Base-by-base conservation (phyloP, 2,888 invertebrate genomes). In the Amphiduros pacificus region DNA sequence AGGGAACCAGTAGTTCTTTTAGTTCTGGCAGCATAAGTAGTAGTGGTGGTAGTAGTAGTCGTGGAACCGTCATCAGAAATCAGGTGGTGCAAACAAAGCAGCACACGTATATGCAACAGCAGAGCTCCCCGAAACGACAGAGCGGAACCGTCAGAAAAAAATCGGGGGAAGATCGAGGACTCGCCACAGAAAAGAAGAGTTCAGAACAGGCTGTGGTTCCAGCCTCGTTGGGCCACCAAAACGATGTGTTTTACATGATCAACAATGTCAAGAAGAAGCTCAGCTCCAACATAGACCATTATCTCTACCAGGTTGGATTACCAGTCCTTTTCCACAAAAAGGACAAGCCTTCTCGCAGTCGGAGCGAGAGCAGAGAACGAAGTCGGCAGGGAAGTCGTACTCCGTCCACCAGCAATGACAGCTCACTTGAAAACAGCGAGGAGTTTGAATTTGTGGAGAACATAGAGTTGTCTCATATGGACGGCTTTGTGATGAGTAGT, bases 401-500 rank as follows among this genome's bases (percentile, higher is more conserved):
- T 36, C 36, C 14, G 36, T 36, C 20, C 20, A 48, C 20, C 11
- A 48, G 20, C 20, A 22, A 48, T n/a, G n/a, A n/a, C n/a, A n/a
- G n/a, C n/a, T n/a, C n/a, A n/a, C n/a, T n/a, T n/a, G n/a, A n/a
- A 26, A 31, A 54, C 17, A 9, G 50, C 26, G 67, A 65, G 17
- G 65, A 55, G 6, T 67, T 48, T 49, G 64, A 54, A 32, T 57
- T 61, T 28, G 65, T 67, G 28, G 67, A 67, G 61, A 54, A 60
- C 58, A 67, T 67, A n/a, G 67, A 67, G 44, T 61, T 67, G n/a
- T 29, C 51, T 40, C 64, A 66, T 49, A 60, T 66, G 62, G 66
- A 66, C 51, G 64, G 60, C 4, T 64, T 62, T 32, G 32, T 62
- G 40, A 53, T 55, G 4, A 48, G 56, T 2, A 55, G 60, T 22